Percentiles rank a stretch among this genome's conserved stretches.
Conservation (phyloP, 1,140 invertebrate genomes). For the Drosophila kepulauana region DNA sequence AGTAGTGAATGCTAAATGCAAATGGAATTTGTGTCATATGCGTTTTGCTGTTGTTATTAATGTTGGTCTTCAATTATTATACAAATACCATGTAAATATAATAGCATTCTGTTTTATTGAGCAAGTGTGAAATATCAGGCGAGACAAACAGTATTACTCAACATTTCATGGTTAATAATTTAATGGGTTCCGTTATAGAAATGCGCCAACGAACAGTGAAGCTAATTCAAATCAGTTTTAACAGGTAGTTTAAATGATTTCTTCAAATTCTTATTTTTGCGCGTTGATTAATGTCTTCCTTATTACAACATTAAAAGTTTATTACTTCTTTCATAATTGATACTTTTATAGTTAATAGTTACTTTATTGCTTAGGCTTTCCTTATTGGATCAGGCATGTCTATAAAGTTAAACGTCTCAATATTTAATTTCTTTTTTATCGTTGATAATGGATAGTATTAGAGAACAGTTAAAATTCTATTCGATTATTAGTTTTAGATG, state of each 20-base stretch:
- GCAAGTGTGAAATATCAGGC: conserved; percentile 14
- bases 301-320: neutral
- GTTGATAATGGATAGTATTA: neutral
- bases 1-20: conserved; percentile 23
- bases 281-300: neutral
- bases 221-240: neutral
- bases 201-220: neutral
- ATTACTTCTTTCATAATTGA: neutral
- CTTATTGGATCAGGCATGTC: neutral
- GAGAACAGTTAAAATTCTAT: neutral
- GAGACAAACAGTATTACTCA: conserved; percentile 4
- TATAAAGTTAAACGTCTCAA: neutral
- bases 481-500: no score
- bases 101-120: neutral
- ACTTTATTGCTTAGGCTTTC: neutral
- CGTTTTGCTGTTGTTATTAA: neutral
- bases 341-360: neutral
- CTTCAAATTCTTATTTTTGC: neutral
- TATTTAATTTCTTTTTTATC: neutral
- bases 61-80: conserved; percentile 19
- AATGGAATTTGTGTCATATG: conserved; percentile 59
- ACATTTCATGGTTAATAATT: conserved; percentile 18
- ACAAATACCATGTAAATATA: conserved; percentile 5
- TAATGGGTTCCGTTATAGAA: neutral
- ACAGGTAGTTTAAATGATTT: neutral